Conservation (phyloP, 2,113 vertebrate species). For the Parus major region DNA sequence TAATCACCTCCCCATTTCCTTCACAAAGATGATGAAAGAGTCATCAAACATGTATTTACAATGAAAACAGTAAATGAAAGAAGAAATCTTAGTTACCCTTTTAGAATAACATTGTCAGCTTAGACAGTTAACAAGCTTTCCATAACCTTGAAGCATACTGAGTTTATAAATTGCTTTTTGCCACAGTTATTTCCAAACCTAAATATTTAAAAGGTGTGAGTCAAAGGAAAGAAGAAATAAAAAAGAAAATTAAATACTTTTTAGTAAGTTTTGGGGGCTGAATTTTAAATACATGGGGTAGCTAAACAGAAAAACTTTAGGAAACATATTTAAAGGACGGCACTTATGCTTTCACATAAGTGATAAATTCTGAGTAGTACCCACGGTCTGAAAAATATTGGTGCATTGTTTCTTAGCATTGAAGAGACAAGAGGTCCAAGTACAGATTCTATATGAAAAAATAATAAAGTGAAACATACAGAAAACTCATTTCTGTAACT, state of each 20-base stretch:
- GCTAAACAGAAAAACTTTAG: background rate
- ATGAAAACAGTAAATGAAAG: background rate
- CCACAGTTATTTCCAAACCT: background rate
- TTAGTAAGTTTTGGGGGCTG: background rate
- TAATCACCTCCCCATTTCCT: background rate
- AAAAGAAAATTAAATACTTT: background rate
- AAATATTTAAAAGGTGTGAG: background rate
- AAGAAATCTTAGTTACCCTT: background rate
- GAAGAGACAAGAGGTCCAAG: background rate
- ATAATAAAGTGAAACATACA: background rate
- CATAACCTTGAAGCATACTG: background rate
- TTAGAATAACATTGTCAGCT: background rate
- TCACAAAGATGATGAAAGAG: background rate
- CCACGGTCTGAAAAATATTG: background rate
- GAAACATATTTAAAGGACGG: background rate
- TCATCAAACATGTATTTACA: background rate
- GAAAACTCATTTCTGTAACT: background rate
- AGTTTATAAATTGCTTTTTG: background rate
- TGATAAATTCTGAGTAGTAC: background rate
- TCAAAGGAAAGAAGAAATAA: background rate
- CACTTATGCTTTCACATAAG: background rate
- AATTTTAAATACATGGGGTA: background rate
- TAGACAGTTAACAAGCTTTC: background rate
- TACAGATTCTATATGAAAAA: background rate
- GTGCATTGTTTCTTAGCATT: background rate